Percentiles rank a stretch among this genome's conserved stretches.
phyloP scores from a whole-genome alignment of 64 coral and sea anemone genomes.

The Pocillopora damicornis region DNA sequence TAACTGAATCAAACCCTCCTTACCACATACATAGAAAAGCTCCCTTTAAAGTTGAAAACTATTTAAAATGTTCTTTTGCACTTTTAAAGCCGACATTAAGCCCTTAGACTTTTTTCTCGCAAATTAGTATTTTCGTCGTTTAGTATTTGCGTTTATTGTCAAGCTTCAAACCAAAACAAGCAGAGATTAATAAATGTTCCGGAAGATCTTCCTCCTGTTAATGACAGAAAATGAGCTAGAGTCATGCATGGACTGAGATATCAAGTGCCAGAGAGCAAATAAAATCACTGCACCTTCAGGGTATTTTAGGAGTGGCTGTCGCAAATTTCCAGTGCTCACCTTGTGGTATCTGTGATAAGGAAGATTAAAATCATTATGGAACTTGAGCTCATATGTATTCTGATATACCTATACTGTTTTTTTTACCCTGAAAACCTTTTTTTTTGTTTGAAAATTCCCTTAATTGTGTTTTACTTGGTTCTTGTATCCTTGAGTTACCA shows the following conservation, averaged over 20 bases:
- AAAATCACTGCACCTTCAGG: neutral
- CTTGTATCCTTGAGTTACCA: too few species aligned
- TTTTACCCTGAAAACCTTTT: too few species aligned
- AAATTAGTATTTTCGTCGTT: neutral
- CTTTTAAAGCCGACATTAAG: neutral
- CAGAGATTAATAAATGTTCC: conserved; percentile 8
- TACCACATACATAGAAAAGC: neutral
- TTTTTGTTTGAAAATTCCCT: too few species aligned
- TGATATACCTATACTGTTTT: too few species aligned
- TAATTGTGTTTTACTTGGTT: too few species aligned
- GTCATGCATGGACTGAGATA: neutral
- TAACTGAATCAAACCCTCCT: neutral
- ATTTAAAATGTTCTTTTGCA: neutral
- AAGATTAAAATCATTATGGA: neutral
- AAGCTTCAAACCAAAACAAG: neutral
- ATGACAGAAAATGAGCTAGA: neutral
- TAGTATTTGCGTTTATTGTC: conserved; percentile 14
- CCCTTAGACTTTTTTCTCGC: neutral
- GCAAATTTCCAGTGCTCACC: neutral
- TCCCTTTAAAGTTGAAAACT: neutral
- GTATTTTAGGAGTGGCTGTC: neutral
- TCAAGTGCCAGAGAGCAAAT: neutral
- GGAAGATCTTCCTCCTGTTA: neutral
- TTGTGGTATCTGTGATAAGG: neutral
- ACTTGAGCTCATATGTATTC: too few species aligned